Evolutionary conservation across 2,113 vertebrate genomes (phyloP).

Genomic region (Columba livia): DNA sequence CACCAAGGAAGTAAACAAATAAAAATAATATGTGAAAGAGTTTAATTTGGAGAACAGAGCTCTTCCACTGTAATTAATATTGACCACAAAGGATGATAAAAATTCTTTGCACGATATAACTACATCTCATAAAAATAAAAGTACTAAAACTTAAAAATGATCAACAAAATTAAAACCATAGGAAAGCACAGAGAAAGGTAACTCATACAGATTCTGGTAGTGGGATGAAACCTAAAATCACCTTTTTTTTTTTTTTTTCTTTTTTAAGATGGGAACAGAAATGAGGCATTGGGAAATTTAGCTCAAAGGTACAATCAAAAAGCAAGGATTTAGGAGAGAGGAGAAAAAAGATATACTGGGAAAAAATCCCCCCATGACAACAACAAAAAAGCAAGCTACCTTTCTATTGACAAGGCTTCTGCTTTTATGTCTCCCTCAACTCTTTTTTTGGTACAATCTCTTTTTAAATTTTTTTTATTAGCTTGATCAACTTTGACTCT

Average conservation of each 20-base stretch:
- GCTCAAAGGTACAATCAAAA: neutral
- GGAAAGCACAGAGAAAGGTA: neutral
- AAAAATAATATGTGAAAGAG: neutral
- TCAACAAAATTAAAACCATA: neutral
- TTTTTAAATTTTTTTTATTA: neutral
- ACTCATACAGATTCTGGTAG: neutral
- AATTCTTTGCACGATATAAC: neutral
- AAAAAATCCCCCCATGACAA: neutral
- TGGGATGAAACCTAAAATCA: neutral
- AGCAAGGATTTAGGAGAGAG: accelerated
- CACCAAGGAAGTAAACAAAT: neutral
- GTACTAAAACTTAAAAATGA: neutral
- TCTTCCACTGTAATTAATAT: neutral
- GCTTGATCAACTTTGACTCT: neutral
- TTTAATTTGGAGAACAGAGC: neutral
- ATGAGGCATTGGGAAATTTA: neutral
- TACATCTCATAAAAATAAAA: neutral
- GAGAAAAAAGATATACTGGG: accelerated
- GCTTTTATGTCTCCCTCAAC: neutral
- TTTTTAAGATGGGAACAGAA: neutral
- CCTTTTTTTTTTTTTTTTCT: neutral
- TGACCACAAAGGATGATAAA: neutral
- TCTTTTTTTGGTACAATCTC: neutral
- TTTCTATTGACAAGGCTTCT: neutral
- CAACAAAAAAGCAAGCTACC: neutral